A percentile compares a stretch with the other conserved stretches of the same genome.
phyloP scores from a whole-genome alignment of 1,140 invertebrate genomes.

The Zaprionus davidi region DNA sequence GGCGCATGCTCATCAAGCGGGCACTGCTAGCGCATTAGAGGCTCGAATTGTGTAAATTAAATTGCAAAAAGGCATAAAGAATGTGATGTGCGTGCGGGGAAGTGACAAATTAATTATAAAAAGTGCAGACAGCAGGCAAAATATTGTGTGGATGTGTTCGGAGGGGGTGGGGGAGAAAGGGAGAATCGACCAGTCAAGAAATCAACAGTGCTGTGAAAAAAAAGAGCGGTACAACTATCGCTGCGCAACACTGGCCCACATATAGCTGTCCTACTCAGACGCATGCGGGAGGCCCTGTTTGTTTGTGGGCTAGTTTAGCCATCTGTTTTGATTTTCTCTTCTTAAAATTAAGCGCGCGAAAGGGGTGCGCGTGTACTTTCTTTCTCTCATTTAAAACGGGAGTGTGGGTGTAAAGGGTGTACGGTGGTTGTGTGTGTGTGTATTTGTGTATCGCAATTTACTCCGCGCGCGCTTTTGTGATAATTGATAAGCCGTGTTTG shows the following conservation, averaged over 20 bases:
- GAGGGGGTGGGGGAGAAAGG: slow-evolving; percentile 10
- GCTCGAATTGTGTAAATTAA: slow-evolving; percentile 26
- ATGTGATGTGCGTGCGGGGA: slow-evolving; percentile 15
- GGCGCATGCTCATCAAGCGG: slow-evolving; percentile 32
- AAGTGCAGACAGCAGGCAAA: slow-evolving; percentile 50
- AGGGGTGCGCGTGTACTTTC: slow-evolving; percentile 81
- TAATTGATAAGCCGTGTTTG: slow-evolving; percentile 74
- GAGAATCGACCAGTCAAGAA: slow-evolving; percentile 45
- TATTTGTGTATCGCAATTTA: slow-evolving; percentile 60
- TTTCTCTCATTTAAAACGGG: slow-evolving; percentile 44
- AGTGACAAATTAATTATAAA: slow-evolving; percentile 45
- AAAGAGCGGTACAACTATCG: slow-evolving; percentile 46
- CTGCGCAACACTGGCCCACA: slow-evolving; percentile 43
- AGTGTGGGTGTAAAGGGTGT: neutral
- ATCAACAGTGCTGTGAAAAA: slow-evolving; percentile 58
- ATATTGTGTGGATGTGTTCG: slow-evolving; percentile 9
- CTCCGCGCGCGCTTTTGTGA: slow-evolving; percentile 51
- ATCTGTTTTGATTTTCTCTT: slow-evolving; percentile 82
- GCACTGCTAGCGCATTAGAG: slow-evolving; percentile 4
- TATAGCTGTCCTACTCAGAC: slow-evolving; percentile 45
- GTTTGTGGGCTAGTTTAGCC: slow-evolving; percentile 52
- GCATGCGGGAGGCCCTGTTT: slow-evolving; percentile 39
- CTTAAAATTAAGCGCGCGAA: slow-evolving; percentile 78
- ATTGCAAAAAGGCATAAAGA: slow-evolving; percentile 10
- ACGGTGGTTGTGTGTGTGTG: slow-evolving; percentile 5